Evolutionary conservation across 2,888 invertebrate genomes (phyloP).

Genomic region (Tetheella fluctuosa): DNA sequence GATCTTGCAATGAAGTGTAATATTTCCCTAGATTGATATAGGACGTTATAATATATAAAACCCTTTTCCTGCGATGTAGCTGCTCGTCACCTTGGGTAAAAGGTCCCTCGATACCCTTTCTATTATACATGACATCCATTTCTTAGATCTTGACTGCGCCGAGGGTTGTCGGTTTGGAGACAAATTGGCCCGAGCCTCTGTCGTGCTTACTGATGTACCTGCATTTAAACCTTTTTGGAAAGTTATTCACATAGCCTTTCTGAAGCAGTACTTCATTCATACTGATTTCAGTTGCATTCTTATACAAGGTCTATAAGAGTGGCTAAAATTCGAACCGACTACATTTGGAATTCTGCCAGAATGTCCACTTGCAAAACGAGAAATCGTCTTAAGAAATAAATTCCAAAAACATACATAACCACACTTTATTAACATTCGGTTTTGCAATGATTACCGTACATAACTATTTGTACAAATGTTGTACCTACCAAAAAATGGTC

Average conservation of each 20-base stretch:
- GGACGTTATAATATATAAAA: neutral
- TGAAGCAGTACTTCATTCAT: constrained; percentile 12
- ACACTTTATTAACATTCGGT: neutral
- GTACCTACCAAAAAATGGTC: neutral
- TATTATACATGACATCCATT: constrained; percentile 29
- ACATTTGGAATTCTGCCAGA: constrained; percentile 28
- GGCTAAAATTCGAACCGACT: constrained; percentile 20
- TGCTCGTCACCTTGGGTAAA: neutral
- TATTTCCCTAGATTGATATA: neutral
- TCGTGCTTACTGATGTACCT: neutral
- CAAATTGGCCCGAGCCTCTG: constrained; percentile 27
- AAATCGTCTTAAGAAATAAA: neutral
- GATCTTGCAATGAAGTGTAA: constrained; percentile 25
- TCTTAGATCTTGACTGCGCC: constrained; percentile 20
- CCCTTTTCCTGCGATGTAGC: no score
- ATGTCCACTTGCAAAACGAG: constrained; percentile 5
- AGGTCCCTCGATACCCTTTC: constrained; percentile 23
- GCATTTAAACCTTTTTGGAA: constrained; percentile 16
- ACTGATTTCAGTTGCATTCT: constrained; percentile 16
- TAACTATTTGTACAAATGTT: neutral
- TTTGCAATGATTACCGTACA: neutral
- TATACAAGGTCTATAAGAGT: constrained; percentile 20
- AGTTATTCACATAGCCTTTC: neutral
- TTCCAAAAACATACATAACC: neutral
- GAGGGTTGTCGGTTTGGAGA: constrained; percentile 29